Evolutionary conservation across 2,888 invertebrate genomes (phyloP).

Genomic region (Apamea crenata): DNA sequence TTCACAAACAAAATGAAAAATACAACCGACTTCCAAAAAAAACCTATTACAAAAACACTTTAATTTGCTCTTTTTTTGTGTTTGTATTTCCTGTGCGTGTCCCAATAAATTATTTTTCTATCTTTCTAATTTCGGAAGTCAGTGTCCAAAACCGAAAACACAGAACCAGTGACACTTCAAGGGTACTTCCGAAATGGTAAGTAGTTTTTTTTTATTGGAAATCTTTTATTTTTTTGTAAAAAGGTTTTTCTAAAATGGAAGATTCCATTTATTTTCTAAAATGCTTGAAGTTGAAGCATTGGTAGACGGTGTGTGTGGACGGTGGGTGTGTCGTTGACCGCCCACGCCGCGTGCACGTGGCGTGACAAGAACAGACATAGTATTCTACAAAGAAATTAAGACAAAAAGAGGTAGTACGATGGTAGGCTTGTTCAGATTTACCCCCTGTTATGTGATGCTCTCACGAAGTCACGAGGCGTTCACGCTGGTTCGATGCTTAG

Average conservation of each 20-base stretch:
- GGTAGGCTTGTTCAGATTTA: background rate
- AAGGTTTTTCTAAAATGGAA: background rate
- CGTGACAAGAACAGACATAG: constrained; percentile 31
- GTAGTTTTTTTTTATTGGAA: no score
- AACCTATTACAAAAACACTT: no score
- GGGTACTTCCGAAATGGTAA: no score
- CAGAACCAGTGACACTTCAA: no score
- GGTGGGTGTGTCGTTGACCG: constrained; percentile 39
- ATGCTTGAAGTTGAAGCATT: background rate
- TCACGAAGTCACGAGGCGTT: constrained; percentile 27
- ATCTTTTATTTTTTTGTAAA: background rate
- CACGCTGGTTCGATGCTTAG: constrained; percentile 5
- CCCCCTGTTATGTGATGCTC: background rate
- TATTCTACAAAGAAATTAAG: background rate
- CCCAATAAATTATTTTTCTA: no score
- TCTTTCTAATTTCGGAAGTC: no score
- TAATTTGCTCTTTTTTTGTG: no score
- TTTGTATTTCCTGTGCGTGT: no score
- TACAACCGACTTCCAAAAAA: no score
- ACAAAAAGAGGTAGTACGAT: background rate
- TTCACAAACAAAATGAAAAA: no score
- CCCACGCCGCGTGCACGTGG: constrained; percentile 43
- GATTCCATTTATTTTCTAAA: background rate
- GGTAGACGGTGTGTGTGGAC: no score
- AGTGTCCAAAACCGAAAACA: no score